phyloP scores from a whole-genome alignment of 2,888 invertebrate species.

The Crossocerus cetratus region DNA sequence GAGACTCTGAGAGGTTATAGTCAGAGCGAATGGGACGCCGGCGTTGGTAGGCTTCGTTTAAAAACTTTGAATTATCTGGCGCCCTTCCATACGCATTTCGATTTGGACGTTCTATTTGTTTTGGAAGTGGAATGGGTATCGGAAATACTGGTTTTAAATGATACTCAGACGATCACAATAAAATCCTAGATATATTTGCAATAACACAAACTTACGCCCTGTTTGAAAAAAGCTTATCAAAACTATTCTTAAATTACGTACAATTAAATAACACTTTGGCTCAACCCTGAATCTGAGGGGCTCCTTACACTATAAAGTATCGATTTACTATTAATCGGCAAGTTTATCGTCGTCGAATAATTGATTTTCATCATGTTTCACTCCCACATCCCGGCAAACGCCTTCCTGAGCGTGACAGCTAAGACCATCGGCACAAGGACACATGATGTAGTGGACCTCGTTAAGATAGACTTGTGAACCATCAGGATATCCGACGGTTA shows the following conservation, averaged over 20 bases:
- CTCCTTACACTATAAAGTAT: conserved; percentile 12
- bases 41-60: too few relatives aligned
- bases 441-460: conserved; percentile 57
- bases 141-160: too few relatives aligned
- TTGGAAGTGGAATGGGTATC: too few relatives aligned
- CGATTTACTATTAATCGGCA: conserved; percentile 9
- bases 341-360: not conserved
- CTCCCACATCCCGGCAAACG: conserved; percentile 41
- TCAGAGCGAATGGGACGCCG: too few relatives aligned
- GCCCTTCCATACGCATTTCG: too few relatives aligned
- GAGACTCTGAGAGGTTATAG: too few relatives aligned
- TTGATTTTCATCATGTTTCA: conserved; percentile 10
- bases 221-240: not conserved
- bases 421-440: conserved; percentile 60
- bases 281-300: not conserved
- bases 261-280: not conserved
- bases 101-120: too few relatives aligned
- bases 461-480: conserved; percentile 47
- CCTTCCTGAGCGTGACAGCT: conserved; percentile 50
- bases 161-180: too few relatives aligned
- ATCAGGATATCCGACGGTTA: conserved; percentile 61
- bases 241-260: not conserved
- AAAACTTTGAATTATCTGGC: too few relatives aligned
- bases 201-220: too few relatives aligned
- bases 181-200: too few relatives aligned